phyloP scores from a whole-genome alignment of 2,797 vertebrate species.

The Sciaenops ocellatus region DNA sequence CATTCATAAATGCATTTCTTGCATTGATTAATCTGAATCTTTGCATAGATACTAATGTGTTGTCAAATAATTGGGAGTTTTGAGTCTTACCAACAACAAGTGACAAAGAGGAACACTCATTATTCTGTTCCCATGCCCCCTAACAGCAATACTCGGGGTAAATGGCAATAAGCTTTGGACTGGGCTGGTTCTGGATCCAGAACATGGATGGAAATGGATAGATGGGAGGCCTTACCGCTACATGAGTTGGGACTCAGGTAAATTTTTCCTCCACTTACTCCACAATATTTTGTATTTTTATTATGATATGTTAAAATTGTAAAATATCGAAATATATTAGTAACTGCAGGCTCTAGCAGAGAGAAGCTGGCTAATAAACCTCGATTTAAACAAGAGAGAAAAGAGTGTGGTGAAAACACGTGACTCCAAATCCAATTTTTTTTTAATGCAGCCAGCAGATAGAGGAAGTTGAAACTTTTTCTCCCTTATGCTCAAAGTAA shows the following conservation, averaged over 20 bases:
- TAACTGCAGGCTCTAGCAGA: neutral
- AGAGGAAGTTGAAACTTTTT: neutral
- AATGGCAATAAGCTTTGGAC: conserved; percentile 84
- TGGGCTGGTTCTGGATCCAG: conserved; percentile 87
- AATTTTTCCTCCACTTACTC: conserved; percentile 11
- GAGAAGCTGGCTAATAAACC: neutral
- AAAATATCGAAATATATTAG: neutral
- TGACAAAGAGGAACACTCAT: too few relatives aligned
- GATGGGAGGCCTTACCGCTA: conserved; percentile 88
- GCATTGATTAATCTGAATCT: neutral
- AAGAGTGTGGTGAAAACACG: too few relatives aligned
- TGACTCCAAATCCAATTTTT: neutral
- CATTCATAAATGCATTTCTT: neutral
- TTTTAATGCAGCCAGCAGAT: neutral
- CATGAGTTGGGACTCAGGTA: conserved; percentile 92
- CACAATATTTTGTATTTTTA: neutral
- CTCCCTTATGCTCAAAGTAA: too few relatives aligned
- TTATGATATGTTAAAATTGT: neutral
- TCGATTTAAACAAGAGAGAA: neutral
- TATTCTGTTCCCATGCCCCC: neutral
- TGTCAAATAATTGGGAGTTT: neutral
- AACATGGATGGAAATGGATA: conserved; percentile 91
- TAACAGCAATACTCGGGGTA: conserved; percentile 40
- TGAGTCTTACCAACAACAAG: neutral
- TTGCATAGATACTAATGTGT: neutral